These are phyloP conservation scores for Zaprionus lachaisei DNA, from an alignment of 1,140 invertebrate species.

Conservation along the genomic window DNA sequence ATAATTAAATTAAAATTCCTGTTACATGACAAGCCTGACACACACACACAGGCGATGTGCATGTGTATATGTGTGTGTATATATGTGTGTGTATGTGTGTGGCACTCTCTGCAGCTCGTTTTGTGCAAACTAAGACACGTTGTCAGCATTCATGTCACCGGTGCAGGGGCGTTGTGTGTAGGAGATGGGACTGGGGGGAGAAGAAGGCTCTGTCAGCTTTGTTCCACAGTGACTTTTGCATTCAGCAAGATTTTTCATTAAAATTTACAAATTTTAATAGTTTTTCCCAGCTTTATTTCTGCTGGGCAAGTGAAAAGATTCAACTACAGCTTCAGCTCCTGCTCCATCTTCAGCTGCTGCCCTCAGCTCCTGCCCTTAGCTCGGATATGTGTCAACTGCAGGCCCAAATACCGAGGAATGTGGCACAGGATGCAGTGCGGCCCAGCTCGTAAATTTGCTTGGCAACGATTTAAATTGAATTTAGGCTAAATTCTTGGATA, in stretches of 20 bases:
- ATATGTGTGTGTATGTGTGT: conserved; percentile 31
- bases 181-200: neutral
- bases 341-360: too few relatives aligned
- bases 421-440: conserved; percentile 28
- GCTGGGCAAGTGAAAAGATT: conserved; percentile 37
- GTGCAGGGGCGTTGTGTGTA: conserved; percentile 15
- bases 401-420: conserved; percentile 15
- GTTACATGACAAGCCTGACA: conserved; percentile 69
- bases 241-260: conserved; percentile 77
- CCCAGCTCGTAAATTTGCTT: conserved; percentile 22
- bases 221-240: conserved; percentile 66
- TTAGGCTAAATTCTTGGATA: conserved; percentile 1
- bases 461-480: conserved; percentile 15
- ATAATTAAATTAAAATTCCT: conserved; percentile 83
- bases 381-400: conserved; percentile 55
- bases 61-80: conserved; percentile 23
- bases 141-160: conserved; percentile 81
- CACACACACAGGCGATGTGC: conserved; percentile 6
- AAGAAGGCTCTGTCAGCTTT: conserved; percentile 20
- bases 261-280: conserved; percentile 72
- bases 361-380: neutral
- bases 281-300: conserved; percentile 40
- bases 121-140: conserved; percentile 83
- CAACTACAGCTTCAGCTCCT: conserved; percentile 32
- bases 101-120: conserved; percentile 72